phyloP scores from a whole-genome alignment of 2,888 invertebrate genomes.

The Orthonychiurus folsomi region DNA sequence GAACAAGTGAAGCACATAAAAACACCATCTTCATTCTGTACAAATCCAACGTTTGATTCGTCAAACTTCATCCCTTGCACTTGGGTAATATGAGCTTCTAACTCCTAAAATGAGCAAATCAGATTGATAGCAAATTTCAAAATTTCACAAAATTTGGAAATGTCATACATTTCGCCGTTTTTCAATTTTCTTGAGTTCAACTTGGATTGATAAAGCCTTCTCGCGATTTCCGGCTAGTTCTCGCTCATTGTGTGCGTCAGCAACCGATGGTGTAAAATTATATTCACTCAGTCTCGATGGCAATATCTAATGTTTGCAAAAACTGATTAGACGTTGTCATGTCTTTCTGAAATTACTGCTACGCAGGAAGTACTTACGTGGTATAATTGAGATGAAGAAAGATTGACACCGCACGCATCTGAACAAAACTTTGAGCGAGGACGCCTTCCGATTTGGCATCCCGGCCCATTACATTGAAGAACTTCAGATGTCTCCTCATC shows the following conservation, averaged over 20 bases:
- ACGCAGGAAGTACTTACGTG: slow-evolving; percentile 51
- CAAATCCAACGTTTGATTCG: too few relatives aligned
- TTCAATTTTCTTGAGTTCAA: background rate
- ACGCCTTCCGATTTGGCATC: slow-evolving; percentile 68
- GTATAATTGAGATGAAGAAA: slow-evolving; percentile 76
- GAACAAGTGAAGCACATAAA: slow-evolving; percentile 97
- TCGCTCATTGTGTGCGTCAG: slow-evolving; percentile 68
- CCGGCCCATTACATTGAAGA: slow-evolving; percentile 81
- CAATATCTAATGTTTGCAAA: slow-evolving; percentile 52
- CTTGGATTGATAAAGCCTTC: slow-evolving; percentile 45
- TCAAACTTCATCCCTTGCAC: slow-evolving; percentile 65
- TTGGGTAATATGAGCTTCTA: slow-evolving; percentile 70
- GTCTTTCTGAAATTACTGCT: background rate
- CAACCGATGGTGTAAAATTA: slow-evolving; percentile 74
- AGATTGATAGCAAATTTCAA: background rate
- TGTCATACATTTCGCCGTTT: background rate
- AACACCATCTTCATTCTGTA: slow-evolving; percentile 63
- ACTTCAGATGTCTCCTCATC: background rate
- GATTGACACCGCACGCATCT: slow-evolving; percentile 76
- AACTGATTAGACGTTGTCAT: background rate
- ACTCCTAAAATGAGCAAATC: slow-evolving; percentile 46
- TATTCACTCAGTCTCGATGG: slow-evolving; percentile 88
- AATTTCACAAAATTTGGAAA: background rate
- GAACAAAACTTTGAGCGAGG: slow-evolving; percentile 86
- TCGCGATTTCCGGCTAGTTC: slow-evolving; percentile 59